Evolutionary conservation across 2,113 vertebrate genomes (phyloP).

Genomic region (Chrysemys picta): DNA sequence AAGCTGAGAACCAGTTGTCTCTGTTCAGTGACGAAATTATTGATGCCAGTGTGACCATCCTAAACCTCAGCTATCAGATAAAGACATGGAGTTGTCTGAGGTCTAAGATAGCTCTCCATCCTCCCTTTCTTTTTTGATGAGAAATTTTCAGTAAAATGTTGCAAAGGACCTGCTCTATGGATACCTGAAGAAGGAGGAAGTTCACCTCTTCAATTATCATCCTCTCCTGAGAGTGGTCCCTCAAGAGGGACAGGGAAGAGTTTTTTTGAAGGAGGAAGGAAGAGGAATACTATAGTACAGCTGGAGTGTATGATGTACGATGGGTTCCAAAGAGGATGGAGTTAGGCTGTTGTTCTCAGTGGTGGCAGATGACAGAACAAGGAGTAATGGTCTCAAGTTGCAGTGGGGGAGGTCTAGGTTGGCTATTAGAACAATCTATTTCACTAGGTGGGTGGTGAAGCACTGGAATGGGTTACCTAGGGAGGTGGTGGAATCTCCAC

Average conservation of each 20-base stretch:
- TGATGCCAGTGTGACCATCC: neutral
- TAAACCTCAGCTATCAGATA: neutral
- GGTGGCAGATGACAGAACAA: no score
- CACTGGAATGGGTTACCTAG: no score
- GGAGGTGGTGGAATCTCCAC: no score
- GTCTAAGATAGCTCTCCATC: neutral
- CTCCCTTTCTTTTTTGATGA: neutral
- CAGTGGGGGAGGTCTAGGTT: no score
- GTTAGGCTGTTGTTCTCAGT: no score
- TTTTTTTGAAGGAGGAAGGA: neutral
- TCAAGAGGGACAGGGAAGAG: neutral
- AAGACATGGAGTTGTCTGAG: neutral
- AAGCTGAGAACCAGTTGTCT: neutral
- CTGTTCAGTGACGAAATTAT: neutral
- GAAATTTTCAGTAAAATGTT: neutral
- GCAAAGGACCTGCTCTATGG: neutral
- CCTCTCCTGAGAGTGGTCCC: neutral
- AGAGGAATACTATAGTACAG: neutral
- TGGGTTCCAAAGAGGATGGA: no score
- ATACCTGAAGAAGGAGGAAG: neutral
- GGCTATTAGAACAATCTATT: no score
- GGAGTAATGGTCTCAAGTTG: no score
- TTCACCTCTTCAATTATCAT: neutral
- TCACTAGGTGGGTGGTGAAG: no score
- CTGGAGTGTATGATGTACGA: neutral